Percentiles rank a stretch among this genome's conserved stretches.
phyloP scores from a whole-genome alignment of 92 coral and sea anemone genomes.

The Heteractis magnifica region DNA sequence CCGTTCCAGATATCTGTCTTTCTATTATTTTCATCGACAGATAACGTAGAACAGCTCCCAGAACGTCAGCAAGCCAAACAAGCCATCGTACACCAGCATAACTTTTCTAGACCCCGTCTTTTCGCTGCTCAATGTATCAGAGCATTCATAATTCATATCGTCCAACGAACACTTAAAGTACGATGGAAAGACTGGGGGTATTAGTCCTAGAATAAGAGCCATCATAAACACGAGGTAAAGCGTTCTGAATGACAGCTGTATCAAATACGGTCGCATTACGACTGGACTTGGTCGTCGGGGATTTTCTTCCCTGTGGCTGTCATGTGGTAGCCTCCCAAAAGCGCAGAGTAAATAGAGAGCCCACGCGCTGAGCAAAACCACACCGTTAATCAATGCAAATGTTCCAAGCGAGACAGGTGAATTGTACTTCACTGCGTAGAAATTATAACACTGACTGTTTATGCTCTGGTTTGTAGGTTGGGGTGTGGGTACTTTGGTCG shows the following conservation, averaged over 20 bases:
- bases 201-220: slow-evolving; percentile 33
- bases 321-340: slow-evolving; percentile 44
- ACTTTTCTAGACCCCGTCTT: slow-evolving; percentile 38
- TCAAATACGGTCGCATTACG: slow-evolving; percentile 20
- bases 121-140: slow-evolving; percentile 21
- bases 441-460: slow-evolving; percentile 26
- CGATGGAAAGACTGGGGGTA: slow-evolving; percentile 31
- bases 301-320: slow-evolving; percentile 39
- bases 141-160: slow-evolving; percentile 17
- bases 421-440: slow-evolving; percentile 16
- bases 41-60: slow-evolving; percentile 46
- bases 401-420: slow-evolving; percentile 19
- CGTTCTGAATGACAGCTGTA: slow-evolving; percentile 39
- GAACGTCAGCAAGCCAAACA: slow-evolving; percentile 43
- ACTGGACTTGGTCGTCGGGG: slow-evolving; percentile 43
- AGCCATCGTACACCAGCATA: slow-evolving; percentile 32
- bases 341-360: slow-evolving; percentile 38
- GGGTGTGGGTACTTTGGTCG: neutral
- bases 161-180: slow-evolving; percentile 28
- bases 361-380: slow-evolving; percentile 27
- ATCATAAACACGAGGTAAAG: slow-evolving; percentile 38
- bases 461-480: neutral
- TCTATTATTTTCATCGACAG: slow-evolving; percentile 20
- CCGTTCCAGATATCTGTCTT: neutral
- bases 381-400: slow-evolving; percentile 40